These are phyloP conservation scores for Platysternon megacephalum DNA, from an alignment of 2,113 vertebrate genomes.

Conservation along the genomic window DNA sequence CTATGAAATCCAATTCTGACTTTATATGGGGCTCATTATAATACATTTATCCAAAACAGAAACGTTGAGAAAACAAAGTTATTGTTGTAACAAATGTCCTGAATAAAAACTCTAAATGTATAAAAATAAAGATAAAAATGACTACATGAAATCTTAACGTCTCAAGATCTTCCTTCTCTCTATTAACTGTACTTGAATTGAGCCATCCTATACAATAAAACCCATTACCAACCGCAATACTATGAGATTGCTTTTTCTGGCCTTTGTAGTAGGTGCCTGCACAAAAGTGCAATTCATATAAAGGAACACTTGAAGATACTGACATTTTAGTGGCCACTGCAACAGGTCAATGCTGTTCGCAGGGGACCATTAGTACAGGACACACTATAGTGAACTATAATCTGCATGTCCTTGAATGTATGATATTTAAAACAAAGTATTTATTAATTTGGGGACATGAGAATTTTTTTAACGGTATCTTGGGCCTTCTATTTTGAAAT, in stretches of 20 bases:
- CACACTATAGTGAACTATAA: accelerated
- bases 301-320: accelerated
- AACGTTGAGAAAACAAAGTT: background rate
- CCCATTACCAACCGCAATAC: background rate
- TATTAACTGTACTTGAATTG: background rate
- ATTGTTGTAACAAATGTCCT: background rate
- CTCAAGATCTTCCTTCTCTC: background rate
- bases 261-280: too few species aligned
- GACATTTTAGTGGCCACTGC: background rate
- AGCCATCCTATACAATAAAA: background rate
- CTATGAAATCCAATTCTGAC: background rate
- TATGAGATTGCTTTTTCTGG: too few species aligned
- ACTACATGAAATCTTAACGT: background rate
- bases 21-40: background rate
- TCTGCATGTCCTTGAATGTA: accelerated
- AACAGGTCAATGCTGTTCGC: background rate
- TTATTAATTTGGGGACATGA: background rate
- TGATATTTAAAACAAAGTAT: background rate
- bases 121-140: background rate
- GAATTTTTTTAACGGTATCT: background rate
- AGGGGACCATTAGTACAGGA: background rate
- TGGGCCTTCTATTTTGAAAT: background rate
- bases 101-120: background rate
- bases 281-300: background rate
- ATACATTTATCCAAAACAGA: background rate